These are phyloP conservation scores for Trichosurus vulpecula DNA, from an alignment of 2,797 vertebrate genomes.

Conservation along the genomic window DNA sequence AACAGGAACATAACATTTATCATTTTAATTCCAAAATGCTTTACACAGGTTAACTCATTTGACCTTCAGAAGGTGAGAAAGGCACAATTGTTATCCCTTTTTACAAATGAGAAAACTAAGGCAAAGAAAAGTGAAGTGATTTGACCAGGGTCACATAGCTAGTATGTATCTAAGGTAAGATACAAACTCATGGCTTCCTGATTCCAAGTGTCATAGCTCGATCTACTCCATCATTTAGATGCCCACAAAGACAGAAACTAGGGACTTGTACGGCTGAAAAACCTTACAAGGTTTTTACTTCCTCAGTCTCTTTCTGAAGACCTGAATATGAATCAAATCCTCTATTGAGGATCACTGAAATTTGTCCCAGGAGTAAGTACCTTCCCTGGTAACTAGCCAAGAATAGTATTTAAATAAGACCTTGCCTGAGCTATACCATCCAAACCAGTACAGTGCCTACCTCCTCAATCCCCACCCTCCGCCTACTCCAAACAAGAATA, in stretches of 20 bases:
- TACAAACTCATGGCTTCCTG: not conserved
- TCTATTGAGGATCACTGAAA: not conserved
- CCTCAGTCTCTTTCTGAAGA: not conserved
- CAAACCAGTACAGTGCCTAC: not conserved
- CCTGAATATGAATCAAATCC: not conserved
- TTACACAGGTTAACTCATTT: not conserved
- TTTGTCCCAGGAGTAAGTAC: not conserved
- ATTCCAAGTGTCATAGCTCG: not conserved
- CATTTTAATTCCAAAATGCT: not conserved
- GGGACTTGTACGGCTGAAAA: not conserved
- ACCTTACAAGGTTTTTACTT: not conserved
- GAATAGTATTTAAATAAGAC: not conserved
- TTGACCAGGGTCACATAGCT: not conserved
- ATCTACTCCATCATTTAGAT: not conserved
- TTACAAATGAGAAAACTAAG: not conserved
- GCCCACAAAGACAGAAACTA: not conserved
- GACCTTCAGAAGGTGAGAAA: not conserved
- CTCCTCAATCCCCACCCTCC: fast-evolving
- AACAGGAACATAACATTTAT: not conserved
- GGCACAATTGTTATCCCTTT: not conserved
- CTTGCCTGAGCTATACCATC: not conserved
- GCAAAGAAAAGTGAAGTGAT: not conserved
- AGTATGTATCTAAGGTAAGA: not conserved
- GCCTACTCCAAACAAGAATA: not conserved
- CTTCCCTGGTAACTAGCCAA: not conserved